phyloP scores from a whole-genome alignment of 2,888 invertebrate species.

The Eubasilissa splendida region DNA sequence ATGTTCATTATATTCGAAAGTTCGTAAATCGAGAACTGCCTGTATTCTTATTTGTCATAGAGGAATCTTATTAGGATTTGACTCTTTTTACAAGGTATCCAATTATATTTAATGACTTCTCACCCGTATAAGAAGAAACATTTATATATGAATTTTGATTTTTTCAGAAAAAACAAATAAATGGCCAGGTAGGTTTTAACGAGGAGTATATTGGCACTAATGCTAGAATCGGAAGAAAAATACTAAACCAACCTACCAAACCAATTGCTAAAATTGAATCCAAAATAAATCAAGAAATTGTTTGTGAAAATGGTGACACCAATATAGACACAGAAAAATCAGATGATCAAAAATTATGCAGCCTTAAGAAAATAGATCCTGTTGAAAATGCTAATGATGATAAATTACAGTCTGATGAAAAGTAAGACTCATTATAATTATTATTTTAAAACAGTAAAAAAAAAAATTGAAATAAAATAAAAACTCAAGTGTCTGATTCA shows the following conservation, averaged over 20 bases:
- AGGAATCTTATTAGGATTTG: no score
- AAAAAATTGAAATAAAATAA: no score
- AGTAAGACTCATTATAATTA: constrained; percentile 28
- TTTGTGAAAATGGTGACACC: constrained; percentile 46
- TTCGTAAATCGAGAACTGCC: no score
- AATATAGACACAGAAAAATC: constrained; percentile 51
- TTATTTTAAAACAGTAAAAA: no score
- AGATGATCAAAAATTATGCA: constrained; percentile 58
- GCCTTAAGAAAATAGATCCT: constrained; percentile 62
- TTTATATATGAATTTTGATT: constrained; percentile 18
- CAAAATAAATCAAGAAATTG: constrained; percentile 54
- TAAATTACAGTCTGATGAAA: constrained; percentile 50
- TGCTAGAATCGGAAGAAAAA: constrained; percentile 39
- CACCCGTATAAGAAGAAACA: not conserved
- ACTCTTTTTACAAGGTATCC: no score
- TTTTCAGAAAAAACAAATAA: constrained; percentile 52
- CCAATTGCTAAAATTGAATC: constrained; percentile 66
- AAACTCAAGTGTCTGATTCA: no score
- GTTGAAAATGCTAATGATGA: constrained; percentile 59
- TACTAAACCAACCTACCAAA: constrained; percentile 54
- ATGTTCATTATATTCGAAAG: no score
- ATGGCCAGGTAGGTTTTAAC: constrained; percentile 44
- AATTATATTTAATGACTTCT: no score
- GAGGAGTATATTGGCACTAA: constrained; percentile 47
- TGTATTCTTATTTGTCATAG: no score